Evolutionary conservation across 1,140 invertebrate genomes (phyloP), one percentile per base, ranked within the genome.

Genomic region (Aphidius gifuensis): DNA sequence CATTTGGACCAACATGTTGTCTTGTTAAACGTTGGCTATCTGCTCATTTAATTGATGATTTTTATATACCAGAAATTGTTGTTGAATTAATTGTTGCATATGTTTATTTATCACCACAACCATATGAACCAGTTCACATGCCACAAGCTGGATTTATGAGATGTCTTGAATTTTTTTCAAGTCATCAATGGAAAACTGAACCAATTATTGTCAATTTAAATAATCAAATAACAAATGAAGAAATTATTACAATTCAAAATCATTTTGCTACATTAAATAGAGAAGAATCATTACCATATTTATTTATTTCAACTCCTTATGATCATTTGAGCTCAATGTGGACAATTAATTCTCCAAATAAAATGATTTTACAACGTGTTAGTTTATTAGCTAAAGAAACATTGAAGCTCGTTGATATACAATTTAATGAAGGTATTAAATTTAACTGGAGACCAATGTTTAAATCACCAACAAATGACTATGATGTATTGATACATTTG

Each of bases 1-100:
- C 88, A 0, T 96, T 86, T 71, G 90, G 93, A 45, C 80, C 87
- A 1, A 83, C 90, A 2, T 87, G 87, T 48, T 86, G 92, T 50
- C 78, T 98, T 8, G 87, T 89, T 3, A 96, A 96, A 81, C 86
- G 94, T 5, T 98, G 95, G 95, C 67, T 97, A 4, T 85, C 87
- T 4, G 77, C 88, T 3, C 94, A 98, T 57, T 76, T 97, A 9
- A 81, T 98, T 9, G 85, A 95, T 62, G 73, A 84, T 9, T 84
- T 81, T 32, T 86, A 92, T 64, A 85, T 96, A 69, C 85, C 90
- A 5, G 83, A 87, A 45, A 76, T 88, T 7, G 83, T 83, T n/a
- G 81, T 92, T 4, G 93, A 97, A 72, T 77, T 98, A 11, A 73
- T 97, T 1, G 85, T 92, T 45, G 92, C 94, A 0, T 84, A 85